Conservation (phyloP, 2,797 vertebrate genomes). For the Pseudochirops cupreus region DNA sequence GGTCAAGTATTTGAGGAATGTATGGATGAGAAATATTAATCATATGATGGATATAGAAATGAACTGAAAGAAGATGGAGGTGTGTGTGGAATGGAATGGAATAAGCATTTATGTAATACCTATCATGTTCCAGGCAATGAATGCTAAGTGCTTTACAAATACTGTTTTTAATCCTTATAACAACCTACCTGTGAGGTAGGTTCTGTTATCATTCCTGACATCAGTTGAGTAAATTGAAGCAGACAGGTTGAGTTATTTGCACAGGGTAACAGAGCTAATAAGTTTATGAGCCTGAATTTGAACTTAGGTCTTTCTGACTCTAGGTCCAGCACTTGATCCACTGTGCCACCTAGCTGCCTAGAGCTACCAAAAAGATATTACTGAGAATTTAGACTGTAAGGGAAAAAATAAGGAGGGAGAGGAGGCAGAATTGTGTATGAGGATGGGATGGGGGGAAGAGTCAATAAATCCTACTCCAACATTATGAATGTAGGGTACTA, state of each 20-base stretch:
- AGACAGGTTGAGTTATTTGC: background rate
- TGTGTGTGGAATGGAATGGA: background rate
- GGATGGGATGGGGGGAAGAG: background rate
- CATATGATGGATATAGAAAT: background rate
- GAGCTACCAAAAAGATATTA: background rate
- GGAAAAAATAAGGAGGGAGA: background rate
- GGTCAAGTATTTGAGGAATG: background rate
- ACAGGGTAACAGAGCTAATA: background rate
- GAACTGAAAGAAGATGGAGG: background rate
- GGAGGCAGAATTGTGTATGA: background rate
- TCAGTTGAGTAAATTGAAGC: background rate
- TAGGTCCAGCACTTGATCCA: background rate
- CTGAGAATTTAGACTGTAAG: background rate
- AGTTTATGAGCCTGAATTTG: background rate
- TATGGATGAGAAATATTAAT: background rate
- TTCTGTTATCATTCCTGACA: background rate
- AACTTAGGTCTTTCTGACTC: background rate
- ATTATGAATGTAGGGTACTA: background rate
- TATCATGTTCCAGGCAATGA: background rate
- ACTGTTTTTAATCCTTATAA: background rate
- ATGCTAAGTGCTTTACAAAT: background rate
- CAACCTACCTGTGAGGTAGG: background rate
- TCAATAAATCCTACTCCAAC: background rate
- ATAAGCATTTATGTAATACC: background rate
- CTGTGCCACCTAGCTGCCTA: background rate